Evolutionary conservation across 2,797 vertebrate genomes (phyloP), one percentile per base, ranked within the genome.

Genomic region (Chelidonichthys spinosus): DNA sequence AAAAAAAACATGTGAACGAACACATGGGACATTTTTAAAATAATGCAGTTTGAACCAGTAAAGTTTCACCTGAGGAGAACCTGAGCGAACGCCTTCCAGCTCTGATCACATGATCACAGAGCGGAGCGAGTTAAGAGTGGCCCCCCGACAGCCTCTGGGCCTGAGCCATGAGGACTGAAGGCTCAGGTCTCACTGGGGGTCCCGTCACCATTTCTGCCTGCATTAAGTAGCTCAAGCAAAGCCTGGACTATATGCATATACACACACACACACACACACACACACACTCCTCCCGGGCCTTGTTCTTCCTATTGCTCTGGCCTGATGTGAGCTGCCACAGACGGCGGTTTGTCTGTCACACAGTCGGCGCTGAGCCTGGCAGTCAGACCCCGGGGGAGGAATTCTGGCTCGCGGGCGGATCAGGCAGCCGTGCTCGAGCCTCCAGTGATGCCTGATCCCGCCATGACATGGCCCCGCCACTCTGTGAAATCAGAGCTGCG

Each of bases 111-210:
- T 59, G 71, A 84, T 82, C 81, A 79, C 79, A 80, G 60, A 82
- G 82, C 74, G 49, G 69, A 75, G 73, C 76, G 65, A 84, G 73
- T 87, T 86, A 71, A 78, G 55, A 78, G 81, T 17, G 49, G 82
- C 63, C 55, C 68, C 68, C 56, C 61, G 61, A 82, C 85, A 89
- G 89, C 83, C 76, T 78, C 62, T 79, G 73, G 73, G 74, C 70
- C 76, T 69, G 72, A 82, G 79, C 78, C 77, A 74, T 32, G 37
- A 69, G 77, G 71, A 82, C 74, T 7, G 18, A 73, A 14, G 76
- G 87, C 86, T 89, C 90, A 87, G 70, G 75, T 82, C 92, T 82
- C 92, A 85, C 69, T 37, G 78, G 90, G 85, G 85, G 74, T 65
- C 79, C 72, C 49, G 37, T 86, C 88, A 90, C 73, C 25, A 78